Percentiles rank a stretch among this genome's conserved stretches.
Evolutionary conservation across 2,797 vertebrate species (phyloP).

Genomic region (Hephaestus fuliginosus): DNA sequence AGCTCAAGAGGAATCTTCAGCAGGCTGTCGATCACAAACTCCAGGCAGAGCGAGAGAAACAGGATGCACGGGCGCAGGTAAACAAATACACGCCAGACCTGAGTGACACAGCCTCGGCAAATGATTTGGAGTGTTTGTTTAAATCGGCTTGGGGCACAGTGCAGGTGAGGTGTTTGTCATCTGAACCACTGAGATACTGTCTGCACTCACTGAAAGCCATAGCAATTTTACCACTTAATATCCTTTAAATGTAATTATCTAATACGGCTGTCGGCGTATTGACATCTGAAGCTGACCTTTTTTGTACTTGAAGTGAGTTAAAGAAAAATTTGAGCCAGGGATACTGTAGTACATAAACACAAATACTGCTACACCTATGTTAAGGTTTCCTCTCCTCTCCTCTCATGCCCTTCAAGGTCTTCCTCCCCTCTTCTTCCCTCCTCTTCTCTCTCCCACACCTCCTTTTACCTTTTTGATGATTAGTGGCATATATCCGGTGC

Average conservation of each 20-base stretch:
- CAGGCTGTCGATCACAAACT: constrained; percentile 73
- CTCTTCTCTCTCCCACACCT: constrained; percentile 21
- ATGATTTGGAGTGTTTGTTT: constrained; percentile 39
- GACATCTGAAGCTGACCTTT: constrained; percentile 29
- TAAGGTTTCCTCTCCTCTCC: constrained; percentile 33
- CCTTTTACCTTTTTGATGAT: constrained; percentile 78
- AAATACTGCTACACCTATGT: constrained; percentile 35
- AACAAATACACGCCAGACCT: constrained; percentile 61
- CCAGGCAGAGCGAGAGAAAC: constrained; percentile 59
- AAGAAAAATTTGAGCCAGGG: constrained; percentile 24
- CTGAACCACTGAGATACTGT: constrained; percentile 4
- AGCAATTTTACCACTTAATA: constrained; percentile 3
- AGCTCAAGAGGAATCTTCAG: constrained; percentile 69
- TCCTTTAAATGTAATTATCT: constrained; percentile 47
- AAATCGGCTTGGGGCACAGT: background rate
- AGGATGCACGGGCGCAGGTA: constrained; percentile 71
- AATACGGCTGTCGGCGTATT: constrained; percentile 24
- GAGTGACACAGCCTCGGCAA: constrained; percentile 31
- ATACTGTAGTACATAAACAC: constrained; percentile 46
- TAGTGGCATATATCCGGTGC: constrained; percentile 84
- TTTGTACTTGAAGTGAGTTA: constrained; percentile 11
- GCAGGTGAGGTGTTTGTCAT: constrained; percentile 17
- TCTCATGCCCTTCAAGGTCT: constrained; percentile 52
- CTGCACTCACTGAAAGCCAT: constrained; percentile 15
- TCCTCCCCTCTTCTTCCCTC: constrained; percentile 39